A percentile compares a stretch with the other conserved stretches of the same genome.
Evolutionary conservation across 2,113 vertebrate species (phyloP).

Genomic region (Amazona vittata): DNA sequence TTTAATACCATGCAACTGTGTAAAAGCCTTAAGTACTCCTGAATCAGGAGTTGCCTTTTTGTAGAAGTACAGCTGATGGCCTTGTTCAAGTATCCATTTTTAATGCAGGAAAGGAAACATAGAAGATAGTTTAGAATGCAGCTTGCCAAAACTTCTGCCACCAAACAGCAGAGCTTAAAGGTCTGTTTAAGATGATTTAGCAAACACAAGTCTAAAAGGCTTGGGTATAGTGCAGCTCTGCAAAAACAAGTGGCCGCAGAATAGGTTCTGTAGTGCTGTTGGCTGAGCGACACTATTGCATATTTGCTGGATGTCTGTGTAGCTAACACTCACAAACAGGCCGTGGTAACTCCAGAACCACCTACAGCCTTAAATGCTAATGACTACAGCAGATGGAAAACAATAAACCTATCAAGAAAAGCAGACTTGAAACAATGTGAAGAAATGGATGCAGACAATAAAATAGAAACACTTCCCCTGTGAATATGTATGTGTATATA

Average conservation of each 20-base stretch:
- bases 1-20: neutral
- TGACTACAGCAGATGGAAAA: neutral
- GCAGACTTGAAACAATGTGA: neutral
- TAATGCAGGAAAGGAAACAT: neutral
- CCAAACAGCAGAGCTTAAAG: neutral
- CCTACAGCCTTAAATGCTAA: neutral
- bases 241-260: neutral
- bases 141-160: neutral
- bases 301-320: neutral
- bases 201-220: neutral
- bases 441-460: neutral
- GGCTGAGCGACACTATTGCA: neutral
- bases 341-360: neutral
- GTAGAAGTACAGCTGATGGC: neutral
- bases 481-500: neutral
- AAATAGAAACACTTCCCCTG: neutral
- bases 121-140: neutral
- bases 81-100: neutral
- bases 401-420: neutral
- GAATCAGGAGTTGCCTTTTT: neutral
- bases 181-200: neutral
- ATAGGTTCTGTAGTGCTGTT: neutral
- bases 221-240: neutral
- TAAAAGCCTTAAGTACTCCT: conserved; percentile 1
- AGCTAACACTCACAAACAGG: neutral